Percentiles rank a stretch among this genome's conserved stretches.
Conservation (phyloP, 2,888 invertebrate species). For the Lydus trimaculatus region DNA sequence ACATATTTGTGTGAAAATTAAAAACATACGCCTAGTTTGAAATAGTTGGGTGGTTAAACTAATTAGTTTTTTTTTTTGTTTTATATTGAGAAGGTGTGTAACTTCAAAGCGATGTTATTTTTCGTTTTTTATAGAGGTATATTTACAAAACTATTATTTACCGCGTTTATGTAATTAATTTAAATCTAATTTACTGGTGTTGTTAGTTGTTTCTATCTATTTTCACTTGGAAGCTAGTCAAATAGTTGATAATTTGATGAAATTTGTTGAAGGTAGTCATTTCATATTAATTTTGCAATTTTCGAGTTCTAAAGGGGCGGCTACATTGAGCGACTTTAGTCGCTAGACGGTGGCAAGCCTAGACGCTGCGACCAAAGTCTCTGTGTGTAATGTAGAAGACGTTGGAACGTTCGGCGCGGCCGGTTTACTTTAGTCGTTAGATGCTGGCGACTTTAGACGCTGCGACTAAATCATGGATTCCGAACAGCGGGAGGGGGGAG, state of each 20-base stretch:
- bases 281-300: background rate
- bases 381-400: no score
- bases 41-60: background rate
- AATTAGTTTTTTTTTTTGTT: background rate
- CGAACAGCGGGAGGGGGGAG: no score
- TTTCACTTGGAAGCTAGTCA: background rate
- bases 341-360: no score
- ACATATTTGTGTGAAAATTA: background rate
- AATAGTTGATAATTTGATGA: background rate
- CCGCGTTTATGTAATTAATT: background rate
- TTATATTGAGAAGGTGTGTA: background rate
- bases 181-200: background rate
- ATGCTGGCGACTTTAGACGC: no score
- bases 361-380: background rate
- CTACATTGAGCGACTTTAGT: no score
- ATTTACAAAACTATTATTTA: background rate
- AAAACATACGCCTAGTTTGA: background rate
- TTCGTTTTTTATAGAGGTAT: background rate
- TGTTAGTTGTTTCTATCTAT: background rate
- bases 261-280: background rate
- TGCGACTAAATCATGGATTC: no score
- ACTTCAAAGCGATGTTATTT: background rate
- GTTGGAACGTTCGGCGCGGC: no score
- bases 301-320: no score
- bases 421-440: no score